Evolutionary conservation across 2,888 invertebrate genomes (phyloP).

Genomic region (Boloria selene): DNA sequence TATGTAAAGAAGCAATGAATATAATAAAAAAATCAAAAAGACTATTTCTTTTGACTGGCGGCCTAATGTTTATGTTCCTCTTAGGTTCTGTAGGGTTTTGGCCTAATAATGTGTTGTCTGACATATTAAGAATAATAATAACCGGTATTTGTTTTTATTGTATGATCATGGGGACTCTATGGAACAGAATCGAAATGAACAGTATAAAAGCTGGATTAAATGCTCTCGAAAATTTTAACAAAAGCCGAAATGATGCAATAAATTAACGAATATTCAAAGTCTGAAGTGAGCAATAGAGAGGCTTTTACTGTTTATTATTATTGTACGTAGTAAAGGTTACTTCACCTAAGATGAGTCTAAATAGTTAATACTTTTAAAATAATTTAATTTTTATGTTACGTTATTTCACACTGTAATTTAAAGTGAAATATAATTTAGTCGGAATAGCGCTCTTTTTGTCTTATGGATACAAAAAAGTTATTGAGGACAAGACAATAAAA

Average conservation of each 20-base stretch:
- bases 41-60: conserved; percentile 78
- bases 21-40: conserved; percentile 76
- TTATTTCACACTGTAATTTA: no score
- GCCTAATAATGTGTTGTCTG: conserved; percentile 74
- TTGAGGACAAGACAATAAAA: no score
- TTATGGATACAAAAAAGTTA: no score
- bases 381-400: no score
- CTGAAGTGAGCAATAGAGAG: not conserved
- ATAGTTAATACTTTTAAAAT: no score
- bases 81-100: conserved; percentile 75
- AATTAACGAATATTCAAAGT: conserved; percentile 10
- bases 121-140: conserved; percentile 83
- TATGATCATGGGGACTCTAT: conserved; percentile 89
- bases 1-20: conserved; percentile 82
- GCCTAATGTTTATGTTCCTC: conserved; percentile 77
- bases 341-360: no score
- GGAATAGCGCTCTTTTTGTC: no score
- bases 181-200: conserved; percentile 91
- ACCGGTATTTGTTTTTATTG: conserved; percentile 86
- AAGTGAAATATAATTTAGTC: no score
- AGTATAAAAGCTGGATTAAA: conserved; percentile 88
- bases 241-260: conserved; percentile 46
- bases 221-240: conserved; percentile 84
- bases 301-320: no score
- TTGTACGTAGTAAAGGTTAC: no score